These are phyloP conservation scores for Calameuta filiformis DNA, from an alignment of 2,888 invertebrate genomes.

Conservation along the genomic window DNA sequence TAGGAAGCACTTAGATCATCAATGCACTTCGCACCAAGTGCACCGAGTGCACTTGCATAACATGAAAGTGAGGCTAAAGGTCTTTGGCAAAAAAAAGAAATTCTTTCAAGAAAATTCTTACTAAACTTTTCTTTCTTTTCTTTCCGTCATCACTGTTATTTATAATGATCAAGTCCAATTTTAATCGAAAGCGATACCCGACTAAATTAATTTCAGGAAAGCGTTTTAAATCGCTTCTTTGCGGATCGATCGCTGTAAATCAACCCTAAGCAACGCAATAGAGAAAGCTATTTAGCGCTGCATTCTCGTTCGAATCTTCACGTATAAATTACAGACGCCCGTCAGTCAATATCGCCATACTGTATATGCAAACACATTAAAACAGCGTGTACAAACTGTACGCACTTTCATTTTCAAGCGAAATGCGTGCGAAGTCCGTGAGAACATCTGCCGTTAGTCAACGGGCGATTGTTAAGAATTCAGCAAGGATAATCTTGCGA, in stretches of 20 bases:
- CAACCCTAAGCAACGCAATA: not conserved
- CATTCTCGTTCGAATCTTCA: not conserved
- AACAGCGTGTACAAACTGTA: not conserved
- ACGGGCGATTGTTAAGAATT: not conserved
- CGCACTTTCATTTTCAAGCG: not conserved
- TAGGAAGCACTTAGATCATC: not conserved
- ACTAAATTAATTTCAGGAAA: not conserved
- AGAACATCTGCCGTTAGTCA: not conserved
- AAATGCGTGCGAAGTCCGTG: not conserved
- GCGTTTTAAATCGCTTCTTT: not conserved
- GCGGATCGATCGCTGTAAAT: not conserved
- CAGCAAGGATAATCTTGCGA: not conserved
- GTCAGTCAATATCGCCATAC: not conserved
- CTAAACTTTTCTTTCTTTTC: no score
- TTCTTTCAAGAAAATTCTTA: not conserved
- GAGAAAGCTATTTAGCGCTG: not conserved
- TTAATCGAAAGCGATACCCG: not conserved
- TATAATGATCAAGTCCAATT: not conserved
- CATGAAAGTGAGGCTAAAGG: conserved; percentile 35
- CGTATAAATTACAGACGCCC: not conserved
- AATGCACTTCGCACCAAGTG: not conserved
- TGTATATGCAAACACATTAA: not conserved
- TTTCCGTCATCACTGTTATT: not conserved
- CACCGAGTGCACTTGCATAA: conserved; percentile 22
- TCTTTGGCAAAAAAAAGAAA: conserved; percentile 24